Conservation (phyloP, 2,888 invertebrate genomes). For the Tuberolachnus salignus region DNA sequence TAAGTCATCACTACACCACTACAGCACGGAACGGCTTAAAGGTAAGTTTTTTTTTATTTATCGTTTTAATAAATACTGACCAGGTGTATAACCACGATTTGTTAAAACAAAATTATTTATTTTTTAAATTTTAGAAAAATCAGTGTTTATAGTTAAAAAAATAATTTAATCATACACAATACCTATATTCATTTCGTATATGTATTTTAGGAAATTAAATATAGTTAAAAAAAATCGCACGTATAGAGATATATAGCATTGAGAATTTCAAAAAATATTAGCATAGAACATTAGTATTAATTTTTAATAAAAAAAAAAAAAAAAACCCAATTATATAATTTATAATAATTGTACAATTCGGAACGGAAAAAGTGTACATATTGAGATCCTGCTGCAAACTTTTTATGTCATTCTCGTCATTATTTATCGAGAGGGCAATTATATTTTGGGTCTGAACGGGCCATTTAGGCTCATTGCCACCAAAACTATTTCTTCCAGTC, state of each 20-base stretch:
- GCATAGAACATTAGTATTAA: neutral
- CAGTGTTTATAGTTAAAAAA: neutral
- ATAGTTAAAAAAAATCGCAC: neutral
- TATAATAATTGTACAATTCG: neutral
- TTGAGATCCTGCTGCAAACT: neutral
- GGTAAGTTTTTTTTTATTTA: constrained; percentile 10
- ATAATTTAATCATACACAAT: neutral
- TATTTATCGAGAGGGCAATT: neutral
- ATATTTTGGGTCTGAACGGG: neutral
- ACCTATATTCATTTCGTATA: neutral
- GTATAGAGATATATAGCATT: neutral
- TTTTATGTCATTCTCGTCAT: neutral
- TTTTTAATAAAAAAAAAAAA: too few species aligned
- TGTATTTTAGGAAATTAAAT: neutral
- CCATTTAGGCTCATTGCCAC: too few species aligned
- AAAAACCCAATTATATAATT: too few species aligned
- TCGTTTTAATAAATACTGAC: neutral
- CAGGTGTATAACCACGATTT: neutral
- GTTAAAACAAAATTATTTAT: neutral
- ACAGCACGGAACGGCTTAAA: neutral
- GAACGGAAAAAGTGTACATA: neutral
- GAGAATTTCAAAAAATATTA: neutral
- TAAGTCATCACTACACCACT: neutral
- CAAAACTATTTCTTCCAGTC: too few species aligned
- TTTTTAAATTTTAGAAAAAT: neutral